These are phyloP conservation scores for Thymelicus lineola DNA, from an alignment of 2,888 invertebrate genomes.

Conservation along the genomic window DNA sequence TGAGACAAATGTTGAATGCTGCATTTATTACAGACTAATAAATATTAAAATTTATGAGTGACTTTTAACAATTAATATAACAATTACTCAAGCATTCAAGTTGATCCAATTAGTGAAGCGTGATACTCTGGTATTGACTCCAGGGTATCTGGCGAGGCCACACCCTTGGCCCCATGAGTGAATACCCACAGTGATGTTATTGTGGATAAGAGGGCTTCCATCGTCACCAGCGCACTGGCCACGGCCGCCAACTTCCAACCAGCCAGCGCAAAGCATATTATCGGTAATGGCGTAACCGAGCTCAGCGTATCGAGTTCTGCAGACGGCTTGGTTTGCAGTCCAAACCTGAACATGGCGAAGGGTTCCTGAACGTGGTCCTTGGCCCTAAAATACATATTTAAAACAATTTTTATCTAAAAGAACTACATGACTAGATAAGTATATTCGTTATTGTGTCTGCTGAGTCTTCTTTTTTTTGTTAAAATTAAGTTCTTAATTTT, in stretches of 20 bases:
- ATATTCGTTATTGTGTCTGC: no score
- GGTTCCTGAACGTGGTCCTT: slow-evolving; percentile 48
- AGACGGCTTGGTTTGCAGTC: slow-evolving; percentile 53
- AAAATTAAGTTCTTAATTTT: no score
- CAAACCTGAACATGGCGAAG: slow-evolving; percentile 57
- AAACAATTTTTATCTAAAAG: no score
- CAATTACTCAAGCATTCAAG: slow-evolving; percentile 49
- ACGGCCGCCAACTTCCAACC: slow-evolving; percentile 64
- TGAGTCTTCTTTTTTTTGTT: no score
- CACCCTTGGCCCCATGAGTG: slow-evolving; percentile 59
- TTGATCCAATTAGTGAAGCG: slow-evolving; percentile 59
- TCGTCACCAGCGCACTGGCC: slow-evolving; percentile 69
- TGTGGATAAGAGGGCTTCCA: slow-evolving; percentile 67
- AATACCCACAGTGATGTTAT: slow-evolving; percentile 48
- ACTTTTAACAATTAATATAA: not conserved
- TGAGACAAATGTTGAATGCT: no score
- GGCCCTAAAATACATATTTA: slow-evolving; percentile 28
- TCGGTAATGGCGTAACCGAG: slow-evolving; percentile 49
- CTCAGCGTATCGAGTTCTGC: slow-evolving; percentile 50
- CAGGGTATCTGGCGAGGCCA: slow-evolving; percentile 49
- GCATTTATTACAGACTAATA: no score
- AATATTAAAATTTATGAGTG: no score
- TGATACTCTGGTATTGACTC: slow-evolving; percentile 59
- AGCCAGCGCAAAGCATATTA: slow-evolving; percentile 66
- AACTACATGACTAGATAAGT: no score